Base-by-base conservation (phyloP, 2,888 invertebrate species). In the Silvanus unidentatus region DNA sequence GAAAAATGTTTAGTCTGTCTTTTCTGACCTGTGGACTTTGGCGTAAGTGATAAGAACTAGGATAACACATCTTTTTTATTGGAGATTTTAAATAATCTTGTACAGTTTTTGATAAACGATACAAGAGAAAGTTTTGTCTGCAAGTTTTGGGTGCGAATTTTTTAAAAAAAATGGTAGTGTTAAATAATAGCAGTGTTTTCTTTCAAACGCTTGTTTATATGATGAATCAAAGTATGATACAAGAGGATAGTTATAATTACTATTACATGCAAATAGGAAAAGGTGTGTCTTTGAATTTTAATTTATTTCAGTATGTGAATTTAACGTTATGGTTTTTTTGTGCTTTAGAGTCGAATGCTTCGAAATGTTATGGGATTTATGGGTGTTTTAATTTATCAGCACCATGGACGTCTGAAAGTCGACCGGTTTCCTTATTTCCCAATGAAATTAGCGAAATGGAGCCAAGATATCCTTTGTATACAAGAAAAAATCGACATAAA, bases 391-490 rank as follows among this genome's bases (percentile, higher is more conserved):
- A 86, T 40, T 79, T 86, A 47, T 79, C 79, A 10, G 77, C 81
- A 22, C 89, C 89, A 0, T 91, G 90, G 90, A 80, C 79, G 0
- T 84, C 87, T 1, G 82, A 82, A 53, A 78, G 82, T 44, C 77
- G 91, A 16, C 90, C 90, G 14, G 85, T 91, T 43, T 86, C 86
- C 53, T 77, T 84, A 36, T 87, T 87, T 66, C 92, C 92, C 0
- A 80, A 81, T 50, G 75, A 81, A 34, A 83, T 90, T n/a, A n/a
- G n/a, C n/a, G n/a, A 81, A 77, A 70, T 82, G 65, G 80, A 75
- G 73, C 84, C 77, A 50, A 77, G 71, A 69, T 82, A 73, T 70
- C 74, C 77, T 30, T 69, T 84, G 2, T 79, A 79, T 62, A 81
- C 79, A 0, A 70, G 78, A 13, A 62, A 66, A n/a, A 73, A 73